Conservation (phyloP, 2,797 vertebrate genomes). For the Leptoclinus maculatus region DNA sequence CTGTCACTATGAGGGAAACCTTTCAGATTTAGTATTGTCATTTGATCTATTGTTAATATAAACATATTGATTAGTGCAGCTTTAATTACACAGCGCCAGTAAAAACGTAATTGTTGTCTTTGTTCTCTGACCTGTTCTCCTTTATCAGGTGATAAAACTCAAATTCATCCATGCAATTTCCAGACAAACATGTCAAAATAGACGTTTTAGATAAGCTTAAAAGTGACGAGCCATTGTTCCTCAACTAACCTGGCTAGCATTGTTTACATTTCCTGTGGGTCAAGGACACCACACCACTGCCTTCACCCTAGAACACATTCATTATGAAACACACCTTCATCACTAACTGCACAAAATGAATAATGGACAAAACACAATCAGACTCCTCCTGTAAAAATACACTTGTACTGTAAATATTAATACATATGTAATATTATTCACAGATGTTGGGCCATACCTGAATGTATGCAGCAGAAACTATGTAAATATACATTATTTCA, state of each 20-base stretch:
- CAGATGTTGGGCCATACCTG: background rate
- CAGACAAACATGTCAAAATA: background rate
- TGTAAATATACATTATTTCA: background rate
- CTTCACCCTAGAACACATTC: background rate
- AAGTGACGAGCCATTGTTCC: no score
- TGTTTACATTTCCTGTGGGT: no score
- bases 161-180: background rate
- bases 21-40: background rate
- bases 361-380: background rate
- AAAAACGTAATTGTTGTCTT: background rate
- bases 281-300: no score
- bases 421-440: no score
- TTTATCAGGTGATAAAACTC: background rate
- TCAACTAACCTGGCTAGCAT: no score
- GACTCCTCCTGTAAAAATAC: background rate
- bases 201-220: background rate
- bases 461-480: background rate
- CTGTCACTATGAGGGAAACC: background rate
- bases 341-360: background rate
- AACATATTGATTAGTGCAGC: background rate
- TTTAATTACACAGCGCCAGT: background rate
- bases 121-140: background rate
- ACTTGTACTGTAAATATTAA: no score
- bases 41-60: background rate
- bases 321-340: background rate